Evolutionary conservation across 2,113 vertebrate genomes (phyloP), one percentile per base, ranked within the genome.

Genomic region (Phocoena sinus): DNA sequence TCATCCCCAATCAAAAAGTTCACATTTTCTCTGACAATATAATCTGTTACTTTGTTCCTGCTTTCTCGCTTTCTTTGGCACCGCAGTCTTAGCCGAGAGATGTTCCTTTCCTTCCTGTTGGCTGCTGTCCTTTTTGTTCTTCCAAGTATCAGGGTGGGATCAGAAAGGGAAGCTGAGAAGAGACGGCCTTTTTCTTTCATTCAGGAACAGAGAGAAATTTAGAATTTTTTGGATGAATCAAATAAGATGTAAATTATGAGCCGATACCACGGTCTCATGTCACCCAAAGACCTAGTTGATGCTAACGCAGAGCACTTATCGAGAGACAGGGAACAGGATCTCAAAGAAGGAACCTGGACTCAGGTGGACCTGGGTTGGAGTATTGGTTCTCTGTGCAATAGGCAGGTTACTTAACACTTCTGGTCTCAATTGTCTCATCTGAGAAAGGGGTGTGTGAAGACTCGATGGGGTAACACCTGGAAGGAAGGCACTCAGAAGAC

Each of bases 1-100:
- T 99, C 99, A 99, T 99, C 96, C 99, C 98, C 98, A 99, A 98
- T 99, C 98, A 99, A 98, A 99, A 99, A 99, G 99, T 99, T 99
- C 99, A 98, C 98, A 96, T 98, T 99, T 98, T 98, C 98, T 98
- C 98, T 99, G 98, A 99, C 99, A 99, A 97, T 98, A 98, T 99
- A 99, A 99, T 99, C 99, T 99, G 98, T 98, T 99, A 98, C 99
- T 99, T 98, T 98, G 98, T 98, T 99, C 98, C 96, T 98, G 98
- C 97, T 98, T 98, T 98, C 98, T 98, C 98, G 98, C 97, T 98
- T 97, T 98, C 97, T 98, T 95, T 74, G 0, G 97, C 97, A 97
- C 96, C 76, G 89, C 95, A 92, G 89, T 93, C 97, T 84, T n/a
- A 7, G 94, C 84, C 41, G 1, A 89, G 96, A 36, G 84, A 86